Evolutionary conservation across 1,140 invertebrate species (phyloP).

Genomic region (Lucilia cuprina): DNA sequence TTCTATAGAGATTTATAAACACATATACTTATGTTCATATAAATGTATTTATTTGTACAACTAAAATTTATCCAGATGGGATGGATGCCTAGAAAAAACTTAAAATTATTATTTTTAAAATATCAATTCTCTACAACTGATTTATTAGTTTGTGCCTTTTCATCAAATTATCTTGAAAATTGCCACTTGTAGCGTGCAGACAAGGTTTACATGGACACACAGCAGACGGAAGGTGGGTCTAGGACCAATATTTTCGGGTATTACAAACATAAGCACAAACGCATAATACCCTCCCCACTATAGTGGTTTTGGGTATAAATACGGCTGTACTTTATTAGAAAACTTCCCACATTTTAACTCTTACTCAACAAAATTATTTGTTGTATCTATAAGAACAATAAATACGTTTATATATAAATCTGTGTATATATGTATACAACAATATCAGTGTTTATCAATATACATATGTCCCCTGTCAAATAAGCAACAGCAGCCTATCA

Average conservation of each 20-base stretch:
- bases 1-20: not conserved
- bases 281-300: too few relatives aligned
- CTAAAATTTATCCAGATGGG: not conserved
- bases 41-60: not conserved
- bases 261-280: too few relatives aligned
- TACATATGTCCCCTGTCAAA: not conserved
- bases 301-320: too few relatives aligned
- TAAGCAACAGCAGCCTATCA: not conserved
- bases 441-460: not conserved
- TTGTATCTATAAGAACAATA: not conserved
- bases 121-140: too few relatives aligned
- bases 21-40: not conserved
- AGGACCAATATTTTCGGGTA: too few relatives aligned
- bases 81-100: not conserved
- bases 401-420: not conserved
- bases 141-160: too few relatives aligned
- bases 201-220: too few relatives aligned
- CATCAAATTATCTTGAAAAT: too few relatives aligned
- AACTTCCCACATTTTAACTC: not conserved
- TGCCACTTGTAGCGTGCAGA: too few relatives aligned
- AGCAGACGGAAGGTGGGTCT: too few relatives aligned
- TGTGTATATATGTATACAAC: not conserved
- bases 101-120: not conserved
- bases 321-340: not conserved
- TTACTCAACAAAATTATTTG: not conserved